Percentiles rank a stretch among this genome's conserved stretches.
Conservation (phyloP, 2,797 vertebrate genomes). For the Telmatherina bonti region DNA sequence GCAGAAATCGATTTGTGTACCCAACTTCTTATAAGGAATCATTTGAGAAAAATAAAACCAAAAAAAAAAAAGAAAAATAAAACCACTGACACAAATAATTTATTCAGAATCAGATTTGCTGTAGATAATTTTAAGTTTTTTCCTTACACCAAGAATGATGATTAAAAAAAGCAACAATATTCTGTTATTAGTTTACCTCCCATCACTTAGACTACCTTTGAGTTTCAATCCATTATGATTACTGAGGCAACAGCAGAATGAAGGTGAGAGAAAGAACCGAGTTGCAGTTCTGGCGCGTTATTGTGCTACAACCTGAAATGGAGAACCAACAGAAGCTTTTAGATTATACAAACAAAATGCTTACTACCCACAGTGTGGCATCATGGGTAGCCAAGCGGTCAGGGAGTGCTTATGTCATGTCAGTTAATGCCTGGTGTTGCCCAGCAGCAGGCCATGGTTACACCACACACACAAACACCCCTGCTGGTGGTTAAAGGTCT, state of each 20-base stretch:
- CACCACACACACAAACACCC: conserved; percentile 39
- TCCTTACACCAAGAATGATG: no score
- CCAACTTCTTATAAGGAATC: background rate
- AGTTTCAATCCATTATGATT: conserved; percentile 27
- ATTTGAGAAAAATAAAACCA: background rate
- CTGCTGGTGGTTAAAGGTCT: conserved; percentile 61
- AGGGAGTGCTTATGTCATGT: conserved; percentile 46
- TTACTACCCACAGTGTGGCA: conserved; percentile 32
- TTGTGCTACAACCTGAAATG: conserved; percentile 7
- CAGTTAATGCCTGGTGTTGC: conserved; percentile 38
- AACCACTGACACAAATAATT: background rate
- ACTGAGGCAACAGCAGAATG: conserved; percentile 18
- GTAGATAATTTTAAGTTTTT: background rate
- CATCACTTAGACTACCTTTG: conserved; percentile 2
- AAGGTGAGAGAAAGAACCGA: conserved; percentile 6
- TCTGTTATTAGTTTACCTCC: conserved; percentile 22
- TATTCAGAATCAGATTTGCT: background rate
- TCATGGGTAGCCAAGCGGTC: conserved; percentile 54
- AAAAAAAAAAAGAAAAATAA: no score
- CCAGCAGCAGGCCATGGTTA: conserved; percentile 44
- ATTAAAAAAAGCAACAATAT: background rate
- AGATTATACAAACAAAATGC: conserved; percentile 32
- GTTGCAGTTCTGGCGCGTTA: conserved; percentile 11
- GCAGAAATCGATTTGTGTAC: background rate
- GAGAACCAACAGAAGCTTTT: conserved; percentile 12